Percentiles rank a stretch among this genome's conserved stretches.
These are phyloP conservation scores for Caenorhabditis sinica DNA, from an alignment of 2,888 invertebrate species.

Conservation along the genomic window DNA sequence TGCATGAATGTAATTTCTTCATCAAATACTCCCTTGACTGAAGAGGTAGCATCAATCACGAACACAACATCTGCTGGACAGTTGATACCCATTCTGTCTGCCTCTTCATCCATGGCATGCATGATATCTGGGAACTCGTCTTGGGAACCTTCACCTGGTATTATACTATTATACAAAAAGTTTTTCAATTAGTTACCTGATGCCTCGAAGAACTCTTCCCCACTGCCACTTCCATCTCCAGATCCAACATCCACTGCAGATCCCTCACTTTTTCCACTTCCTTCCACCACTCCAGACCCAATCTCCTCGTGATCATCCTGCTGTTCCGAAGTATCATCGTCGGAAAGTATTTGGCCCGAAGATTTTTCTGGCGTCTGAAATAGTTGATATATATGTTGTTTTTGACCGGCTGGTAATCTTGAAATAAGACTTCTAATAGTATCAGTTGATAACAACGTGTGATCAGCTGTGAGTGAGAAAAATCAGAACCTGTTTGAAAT, in stretches of 20 bases:
- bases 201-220: slow-evolving; percentile 25
- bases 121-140: slow-evolving; percentile 53
- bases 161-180: neutral
- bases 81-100: slow-evolving; percentile 30
- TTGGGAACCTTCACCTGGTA: slow-evolving; percentile 52
- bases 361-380: slow-evolving; percentile 42
- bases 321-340: neutral
- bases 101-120: slow-evolving; percentile 48
- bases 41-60: slow-evolving; percentile 68
- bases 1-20: slow-evolving; percentile 52
- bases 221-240: slow-evolving; percentile 40
- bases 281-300: slow-evolving; percentile 10
- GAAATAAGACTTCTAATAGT: slow-evolving; percentile 4
- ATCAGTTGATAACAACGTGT: slow-evolving; percentile 60
- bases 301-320: neutral
- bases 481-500: slow-evolving; percentile 32
- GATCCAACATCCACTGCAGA: neutral
- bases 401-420: slow-evolving; percentile 19
- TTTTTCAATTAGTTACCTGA: slow-evolving; percentile 4
- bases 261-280: slow-evolving; percentile 17
- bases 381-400: slow-evolving; percentile 23
- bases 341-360: slow-evolving; percentile 22
- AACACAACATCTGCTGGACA: slow-evolving; percentile 67
- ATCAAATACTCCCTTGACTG: slow-evolving; percentile 60
- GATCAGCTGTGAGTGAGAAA: slow-evolving; percentile 15